phyloP scores from a whole-genome alignment of 2,888 invertebrate genomes.

The Diachrysia chrysitis region DNA sequence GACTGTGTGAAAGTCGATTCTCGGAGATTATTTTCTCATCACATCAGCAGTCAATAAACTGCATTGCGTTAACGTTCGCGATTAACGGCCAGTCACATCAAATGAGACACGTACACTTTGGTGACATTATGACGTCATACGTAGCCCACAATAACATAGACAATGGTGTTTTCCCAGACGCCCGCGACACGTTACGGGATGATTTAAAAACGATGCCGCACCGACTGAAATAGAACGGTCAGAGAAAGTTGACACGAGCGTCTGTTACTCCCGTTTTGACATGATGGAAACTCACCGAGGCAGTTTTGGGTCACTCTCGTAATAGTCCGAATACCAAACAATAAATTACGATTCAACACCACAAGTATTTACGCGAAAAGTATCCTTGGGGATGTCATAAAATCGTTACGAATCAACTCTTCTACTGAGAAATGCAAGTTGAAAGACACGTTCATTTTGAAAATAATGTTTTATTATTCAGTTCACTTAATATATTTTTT shows the following conservation, averaged over 20 bases:
- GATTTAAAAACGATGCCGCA: constrained; percentile 77
- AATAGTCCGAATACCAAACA: constrained; percentile 77
- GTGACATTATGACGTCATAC: constrained; percentile 45
- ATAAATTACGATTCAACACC: constrained; percentile 64
- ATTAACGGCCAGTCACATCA: constrained; percentile 27
- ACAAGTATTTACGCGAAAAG: constrained; percentile 65
- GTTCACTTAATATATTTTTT: constrained; percentile 39
- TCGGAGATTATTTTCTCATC: constrained; percentile 48
- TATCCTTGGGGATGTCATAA: constrained; percentile 66
- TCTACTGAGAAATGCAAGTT: constrained; percentile 59
- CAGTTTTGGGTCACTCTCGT: constrained; percentile 84
- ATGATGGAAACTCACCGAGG: constrained; percentile 75
- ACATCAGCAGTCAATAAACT: constrained; percentile 41
- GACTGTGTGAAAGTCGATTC: constrained; percentile 47
- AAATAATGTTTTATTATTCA: constrained; percentile 42
- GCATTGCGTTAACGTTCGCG: constrained; percentile 14
- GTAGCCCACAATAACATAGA: constrained; percentile 57
- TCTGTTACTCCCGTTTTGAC: constrained; percentile 72
- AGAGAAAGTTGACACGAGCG: constrained; percentile 82
- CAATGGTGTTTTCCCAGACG: constrained; percentile 73
- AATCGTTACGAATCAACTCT: constrained; percentile 61
- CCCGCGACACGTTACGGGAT: constrained; percentile 57
- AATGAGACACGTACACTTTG: constrained; percentile 14
- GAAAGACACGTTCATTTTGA: constrained; percentile 63
- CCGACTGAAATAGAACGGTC: constrained; percentile 78